These are phyloP conservation scores for Palaemon carinicauda DNA, from an alignment of 1,140 invertebrate species.

Conservation along the genomic window DNA sequence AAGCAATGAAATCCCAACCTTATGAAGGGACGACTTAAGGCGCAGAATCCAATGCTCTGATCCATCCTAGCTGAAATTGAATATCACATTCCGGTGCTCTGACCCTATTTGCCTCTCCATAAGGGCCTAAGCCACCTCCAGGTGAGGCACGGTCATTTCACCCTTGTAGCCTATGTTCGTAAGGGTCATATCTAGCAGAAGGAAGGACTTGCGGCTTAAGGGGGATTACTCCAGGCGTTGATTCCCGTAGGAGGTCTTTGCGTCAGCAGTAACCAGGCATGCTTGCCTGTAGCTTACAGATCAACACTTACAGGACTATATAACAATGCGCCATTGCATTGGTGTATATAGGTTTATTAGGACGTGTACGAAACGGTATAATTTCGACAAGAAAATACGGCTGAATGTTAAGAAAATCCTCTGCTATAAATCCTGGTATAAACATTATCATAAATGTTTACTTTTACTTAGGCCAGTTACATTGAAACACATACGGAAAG, in stretches of 20 bases:
- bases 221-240: not conserved
- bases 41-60: too few species aligned
- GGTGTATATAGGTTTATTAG: too few species aligned
- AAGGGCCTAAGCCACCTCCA: not conserved
- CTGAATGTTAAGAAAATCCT: too few species aligned
- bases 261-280: too few species aligned
- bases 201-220: not conserved
- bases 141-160: not conserved
- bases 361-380: too few species aligned
- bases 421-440: too few species aligned
- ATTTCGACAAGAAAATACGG: too few species aligned
- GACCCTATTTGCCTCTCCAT: not conserved
- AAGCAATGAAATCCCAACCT: not conserved
- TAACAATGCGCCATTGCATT: not conserved
- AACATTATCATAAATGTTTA: too few species aligned
- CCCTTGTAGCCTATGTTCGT: not conserved
- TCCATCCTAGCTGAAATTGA: constrained; percentile 12
- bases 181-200: not conserved
- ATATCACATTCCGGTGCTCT: constrained; percentile 28
- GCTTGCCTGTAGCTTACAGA: not conserved
- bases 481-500: too few species aligned
- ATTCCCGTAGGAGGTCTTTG: not conserved
- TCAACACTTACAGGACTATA: not conserved
- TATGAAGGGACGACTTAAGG: not conserved
- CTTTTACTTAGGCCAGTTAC: too few species aligned